Conservation (phyloP, 1,140 invertebrate species). For the Aphaenogaster ashmeadi region DNA sequence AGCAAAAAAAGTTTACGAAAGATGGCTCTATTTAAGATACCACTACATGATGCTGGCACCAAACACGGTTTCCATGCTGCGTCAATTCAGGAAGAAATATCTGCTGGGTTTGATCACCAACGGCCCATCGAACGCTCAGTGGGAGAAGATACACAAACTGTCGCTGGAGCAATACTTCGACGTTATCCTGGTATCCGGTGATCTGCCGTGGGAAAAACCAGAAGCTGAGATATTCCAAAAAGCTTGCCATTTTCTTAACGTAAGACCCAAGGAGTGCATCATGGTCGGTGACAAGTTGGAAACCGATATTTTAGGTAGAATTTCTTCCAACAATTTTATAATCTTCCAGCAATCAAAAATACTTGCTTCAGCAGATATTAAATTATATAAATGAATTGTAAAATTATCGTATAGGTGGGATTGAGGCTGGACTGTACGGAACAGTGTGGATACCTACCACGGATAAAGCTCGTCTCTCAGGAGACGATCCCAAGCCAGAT, state of each 20-base stretch:
- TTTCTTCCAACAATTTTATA: conserved; percentile 23
- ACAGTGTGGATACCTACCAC: conserved; percentile 92
- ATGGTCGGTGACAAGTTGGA: conserved; percentile 96
- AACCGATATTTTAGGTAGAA: conserved; percentile 91
- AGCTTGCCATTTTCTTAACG: conserved; percentile 91
- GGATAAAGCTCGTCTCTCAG: conserved; percentile 80
- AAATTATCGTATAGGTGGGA: conserved; percentile 88
- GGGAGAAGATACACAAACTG: conserved; percentile 93
- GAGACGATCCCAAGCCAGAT: conserved; percentile 83
- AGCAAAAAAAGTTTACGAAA: conserved; percentile 90
- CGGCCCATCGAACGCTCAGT: conserved; percentile 94
- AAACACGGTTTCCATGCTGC: conserved; percentile 90
- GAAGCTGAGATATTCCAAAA: conserved; percentile 92
- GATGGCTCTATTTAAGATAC: conserved; percentile 93
- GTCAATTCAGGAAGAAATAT: conserved; percentile 90
- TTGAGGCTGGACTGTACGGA: conserved; percentile 91
- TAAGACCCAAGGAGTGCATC: conserved; percentile 91
- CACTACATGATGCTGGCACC: conserved; percentile 90
- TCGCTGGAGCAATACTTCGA: conserved; percentile 92
- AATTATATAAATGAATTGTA: neutral
- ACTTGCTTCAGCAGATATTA: neutral
- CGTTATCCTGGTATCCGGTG: conserved; percentile 93
- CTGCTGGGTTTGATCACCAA: conserved; percentile 93
- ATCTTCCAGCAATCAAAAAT: conserved; percentile 22
- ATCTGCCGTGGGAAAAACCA: conserved; percentile 94